These are phyloP conservation scores for Macquaria ambigua DNA, from an alignment of 2,113 vertebrate species.

Conservation along the genomic window DNA sequence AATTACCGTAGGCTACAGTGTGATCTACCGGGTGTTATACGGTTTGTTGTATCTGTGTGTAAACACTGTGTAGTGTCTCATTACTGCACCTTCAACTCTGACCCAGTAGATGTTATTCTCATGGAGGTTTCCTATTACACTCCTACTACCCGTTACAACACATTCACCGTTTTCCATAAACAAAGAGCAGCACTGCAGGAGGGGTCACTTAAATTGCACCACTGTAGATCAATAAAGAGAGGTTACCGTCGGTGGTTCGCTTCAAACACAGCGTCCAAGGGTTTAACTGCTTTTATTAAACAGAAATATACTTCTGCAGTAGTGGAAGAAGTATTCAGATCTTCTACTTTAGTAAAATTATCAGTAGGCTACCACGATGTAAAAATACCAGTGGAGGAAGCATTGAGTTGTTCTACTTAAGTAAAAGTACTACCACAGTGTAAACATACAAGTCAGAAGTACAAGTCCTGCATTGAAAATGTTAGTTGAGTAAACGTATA, in stretches of 20 bases:
- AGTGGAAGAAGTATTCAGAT: not conserved
- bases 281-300: not conserved
- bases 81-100: conserved; percentile 26
- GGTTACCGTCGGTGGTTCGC: not conserved
- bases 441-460: not conserved
- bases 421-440: too few relatives aligned
- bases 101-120: not conserved
- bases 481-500: not conserved
- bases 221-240: not conserved
- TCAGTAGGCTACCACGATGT: not conserved
- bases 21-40: not conserved
- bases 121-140: conserved; percentile 9
- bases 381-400: not conserved
- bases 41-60: not conserved
- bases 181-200: conserved; percentile 1
- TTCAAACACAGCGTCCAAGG: not conserved
- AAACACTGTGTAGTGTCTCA: not conserved
- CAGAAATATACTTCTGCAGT: not conserved
- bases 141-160: not conserved
- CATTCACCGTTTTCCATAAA: conserved; percentile 11
- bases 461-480: not conserved
- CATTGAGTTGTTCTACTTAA: not conserved
- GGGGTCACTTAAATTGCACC: not conserved
- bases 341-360: too few relatives aligned
- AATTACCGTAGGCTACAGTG: too few relatives aligned